These are phyloP conservation scores for Drosophila mayri DNA, from an alignment of 1,140 invertebrate genomes.

Conservation along the genomic window DNA sequence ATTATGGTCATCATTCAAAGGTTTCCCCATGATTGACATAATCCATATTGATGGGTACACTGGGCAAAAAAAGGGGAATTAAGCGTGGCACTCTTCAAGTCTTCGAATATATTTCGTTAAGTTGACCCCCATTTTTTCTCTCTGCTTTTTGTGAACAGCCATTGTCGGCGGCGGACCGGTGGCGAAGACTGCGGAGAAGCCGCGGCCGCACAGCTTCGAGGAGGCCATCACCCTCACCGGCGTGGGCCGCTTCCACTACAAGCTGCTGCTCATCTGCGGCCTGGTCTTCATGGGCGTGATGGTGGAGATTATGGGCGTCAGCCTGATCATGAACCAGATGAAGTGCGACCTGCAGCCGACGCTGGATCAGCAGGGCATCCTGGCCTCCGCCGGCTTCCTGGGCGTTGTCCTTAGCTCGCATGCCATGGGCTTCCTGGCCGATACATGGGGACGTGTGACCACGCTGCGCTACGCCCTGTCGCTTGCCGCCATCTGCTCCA, in stretches of 20 bases:
- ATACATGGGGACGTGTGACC: conserved; percentile 89
- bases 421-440: conserved; percentile 93
- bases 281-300: conserved; percentile 79
- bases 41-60: conserved; percentile 3
- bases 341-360: conserved; percentile 88
- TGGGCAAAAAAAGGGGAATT: not conserved
- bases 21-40: conserved; percentile 26
- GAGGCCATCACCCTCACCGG: conserved; percentile 71
- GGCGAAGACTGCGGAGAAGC: conserved; percentile 16
- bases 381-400: conserved; percentile 88
- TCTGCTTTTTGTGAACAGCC: not conserved
- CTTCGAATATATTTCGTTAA: no score
- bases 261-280: conserved; percentile 71
- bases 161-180: conserved; percentile 1
- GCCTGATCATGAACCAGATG: conserved; percentile 73
- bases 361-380: conserved; percentile 87
- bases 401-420: conserved; percentile 88
- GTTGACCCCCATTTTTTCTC: not conserved
- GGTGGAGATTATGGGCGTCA: conserved; percentile 77
- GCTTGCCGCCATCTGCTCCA: conserved; percentile 88
- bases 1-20: conserved; percentile 47
- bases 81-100: no score
- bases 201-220: conserved; percentile 86
- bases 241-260: conserved; percentile 71
- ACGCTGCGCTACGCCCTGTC: conserved; percentile 89